Conservation (phyloP, 2,888 invertebrate species). For the Eurytoma adleriae region DNA sequence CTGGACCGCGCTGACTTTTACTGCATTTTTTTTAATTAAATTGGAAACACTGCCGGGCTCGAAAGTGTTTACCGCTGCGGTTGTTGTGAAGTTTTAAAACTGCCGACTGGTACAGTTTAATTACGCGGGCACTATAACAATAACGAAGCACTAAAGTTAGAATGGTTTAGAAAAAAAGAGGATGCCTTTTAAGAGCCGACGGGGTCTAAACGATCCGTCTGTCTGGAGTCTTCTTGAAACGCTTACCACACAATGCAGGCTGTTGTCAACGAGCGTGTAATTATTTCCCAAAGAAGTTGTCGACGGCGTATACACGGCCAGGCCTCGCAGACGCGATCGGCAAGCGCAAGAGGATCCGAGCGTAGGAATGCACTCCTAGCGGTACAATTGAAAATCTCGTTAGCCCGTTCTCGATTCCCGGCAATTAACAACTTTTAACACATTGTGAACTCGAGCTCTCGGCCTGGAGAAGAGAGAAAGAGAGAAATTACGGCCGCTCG, state of each 20-base stretch:
- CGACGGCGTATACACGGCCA: not conserved
- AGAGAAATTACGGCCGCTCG: not conserved
- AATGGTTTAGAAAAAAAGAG: too few relatives aligned
- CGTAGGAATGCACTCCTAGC: not conserved
- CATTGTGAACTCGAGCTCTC: not conserved
- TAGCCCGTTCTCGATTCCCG: conserved; percentile 1
- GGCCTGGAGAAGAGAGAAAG: not conserved
- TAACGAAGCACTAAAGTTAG: too few relatives aligned
- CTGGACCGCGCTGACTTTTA: too few relatives aligned
- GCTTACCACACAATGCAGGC: too few relatives aligned
- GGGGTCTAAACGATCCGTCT: too few relatives aligned
- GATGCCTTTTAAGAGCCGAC: too few relatives aligned
- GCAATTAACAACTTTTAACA: conserved; percentile 4
- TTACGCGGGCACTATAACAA: too few relatives aligned
- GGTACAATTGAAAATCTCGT: conserved; percentile 1
- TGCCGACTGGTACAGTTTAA: too few relatives aligned
- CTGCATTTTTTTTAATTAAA: not conserved
- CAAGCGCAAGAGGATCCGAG: not conserved
- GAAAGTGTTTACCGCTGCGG: too few relatives aligned
- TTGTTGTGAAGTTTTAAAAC: too few relatives aligned
- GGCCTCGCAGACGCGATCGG: not conserved
- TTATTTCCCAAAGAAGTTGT: not conserved
- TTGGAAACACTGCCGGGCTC: too few relatives aligned
- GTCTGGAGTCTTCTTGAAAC: not conserved
- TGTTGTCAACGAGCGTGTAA: not conserved